Evolutionary conservation across 2,113 vertebrate genomes (phyloP), one percentile per base, ranked within the genome.

Genomic region (Pelmatolapia mariae): DNA sequence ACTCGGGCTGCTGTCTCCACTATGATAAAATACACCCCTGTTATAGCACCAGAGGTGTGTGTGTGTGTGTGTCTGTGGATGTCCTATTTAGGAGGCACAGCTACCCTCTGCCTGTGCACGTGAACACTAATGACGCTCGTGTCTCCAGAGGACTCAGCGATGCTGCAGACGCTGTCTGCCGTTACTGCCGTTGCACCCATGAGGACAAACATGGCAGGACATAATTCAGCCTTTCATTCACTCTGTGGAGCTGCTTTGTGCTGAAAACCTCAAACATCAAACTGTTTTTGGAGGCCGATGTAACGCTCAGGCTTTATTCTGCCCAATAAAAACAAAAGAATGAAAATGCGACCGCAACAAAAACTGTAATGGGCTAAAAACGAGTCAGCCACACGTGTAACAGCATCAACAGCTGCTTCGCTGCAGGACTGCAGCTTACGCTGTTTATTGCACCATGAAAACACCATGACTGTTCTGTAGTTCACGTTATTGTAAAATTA

Each of bases 121-220:
- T 29, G 40, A 7, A 45, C 68, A 73, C 40, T 3, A 18, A 47
- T 73, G 40, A 73, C 15, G 8, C 40, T 22, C 16, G 15, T 10
- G 15, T 26, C 43, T 73, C 68, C 68, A 6, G 9, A 76, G 40
- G 24, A 5, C 53, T 24, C 53, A 4, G 19, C 10, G n/a, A 12
- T 54, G 10, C 53, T 24, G 10, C 52, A 22, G 10, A 47, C 29
- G 59, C 57, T 0, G 57, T 16, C 63, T 2, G 63, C 38, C 36
- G n/a, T 38, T 19, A 8, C 19, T 5, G 61, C 19, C 6, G 7
- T 22, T 0, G 0, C n/a, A 24, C 38, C 38, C 12, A 0, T 16
- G 36, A 24, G 38, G 1, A 68, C 33, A 3, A 15, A 24, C 36
- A 1, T 16, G n/a, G n/a, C 19, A n/a, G 50, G 4, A 5, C 9